A percentile compares a stretch with the other conserved stretches of the same genome.
Conservation (phyloP, 64 coral and sea anemone species). For the Astreopora myriophthalma region DNA sequence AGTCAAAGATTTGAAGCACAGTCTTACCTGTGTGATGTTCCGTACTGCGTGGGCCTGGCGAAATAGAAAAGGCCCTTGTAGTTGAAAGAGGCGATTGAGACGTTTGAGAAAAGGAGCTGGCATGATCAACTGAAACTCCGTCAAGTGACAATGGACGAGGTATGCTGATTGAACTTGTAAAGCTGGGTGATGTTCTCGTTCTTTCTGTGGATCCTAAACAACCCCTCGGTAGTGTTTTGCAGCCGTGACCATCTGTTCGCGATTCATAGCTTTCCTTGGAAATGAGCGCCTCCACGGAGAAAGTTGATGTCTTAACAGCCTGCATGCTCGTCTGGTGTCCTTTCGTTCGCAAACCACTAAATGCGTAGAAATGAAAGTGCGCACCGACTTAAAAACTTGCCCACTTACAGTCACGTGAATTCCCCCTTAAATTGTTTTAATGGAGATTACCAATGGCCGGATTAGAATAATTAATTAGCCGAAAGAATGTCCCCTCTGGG, state of each 20-base stretch:
- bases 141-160: slow-evolving; percentile 6
- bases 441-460: slow-evolving; percentile 39
- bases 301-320: slow-evolving; percentile 40
- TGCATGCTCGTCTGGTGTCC: not conserved
- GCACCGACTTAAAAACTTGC: not conserved
- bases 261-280: slow-evolving; percentile 62
- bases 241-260: slow-evolving; percentile 21
- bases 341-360: not conserved
- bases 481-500: slow-evolving; percentile 4
- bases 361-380: slow-evolving; percentile 1
- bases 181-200: slow-evolving; percentile 9
- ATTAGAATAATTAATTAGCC: slow-evolving; percentile 57
- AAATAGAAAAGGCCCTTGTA: not conserved
- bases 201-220: slow-evolving; percentile 4
- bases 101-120: not conserved
- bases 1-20: no score
- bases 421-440: slow-evolving; percentile 41
- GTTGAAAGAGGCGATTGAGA: slow-evolving; percentile 22
- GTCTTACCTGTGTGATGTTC: slow-evolving; percentile 28
- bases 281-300: slow-evolving; percentile 78
- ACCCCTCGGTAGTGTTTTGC: slow-evolving; percentile 36
- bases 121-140: not conserved
- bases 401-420: slow-evolving; percentile 33
- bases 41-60: not conserved
- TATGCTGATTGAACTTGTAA: slow-evolving; percentile 13